Percentiles rank a stretch among this genome's conserved stretches.
Conservation (phyloP, 2,113 vertebrate species). For the Sinocyclocheilus rhinocerous region DNA sequence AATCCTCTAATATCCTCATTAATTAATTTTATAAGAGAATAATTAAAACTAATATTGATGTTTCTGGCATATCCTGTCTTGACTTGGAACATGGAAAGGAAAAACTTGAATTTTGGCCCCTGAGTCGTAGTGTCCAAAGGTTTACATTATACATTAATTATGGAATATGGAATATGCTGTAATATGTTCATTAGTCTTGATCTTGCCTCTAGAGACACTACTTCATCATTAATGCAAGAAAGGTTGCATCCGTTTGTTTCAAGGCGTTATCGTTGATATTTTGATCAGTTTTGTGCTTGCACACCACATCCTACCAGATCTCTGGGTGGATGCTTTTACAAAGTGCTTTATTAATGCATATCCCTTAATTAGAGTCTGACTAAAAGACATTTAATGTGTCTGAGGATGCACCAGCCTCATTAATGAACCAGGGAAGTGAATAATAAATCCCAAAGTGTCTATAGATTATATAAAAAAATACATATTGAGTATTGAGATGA, state of each 20-base stretch:
- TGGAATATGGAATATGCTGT: background rate
- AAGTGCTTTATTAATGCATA: conserved; percentile 46
- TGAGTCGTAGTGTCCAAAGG: conserved; percentile 42
- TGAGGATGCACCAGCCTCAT: background rate
- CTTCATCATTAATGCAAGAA: conserved; percentile 37
- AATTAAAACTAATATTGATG: conserved; percentile 62
- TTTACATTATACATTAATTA: background rate
- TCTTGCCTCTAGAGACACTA: conserved; percentile 45
- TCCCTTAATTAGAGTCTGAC: conserved; percentile 43
- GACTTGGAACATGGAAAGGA: conserved; percentile 42
- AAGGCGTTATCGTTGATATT: conserved; percentile 41
- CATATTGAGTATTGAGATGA: background rate
- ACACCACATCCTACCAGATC: conserved; percentile 42
- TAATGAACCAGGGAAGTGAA: conserved; percentile 13
- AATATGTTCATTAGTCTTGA: conserved; percentile 54
- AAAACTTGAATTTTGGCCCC: conserved; percentile 23
- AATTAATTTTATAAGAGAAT: conserved; percentile 67
- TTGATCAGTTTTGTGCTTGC: conserved; percentile 47
- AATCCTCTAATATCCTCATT: conserved; percentile 64
- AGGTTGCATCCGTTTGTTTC: conserved; percentile 27
- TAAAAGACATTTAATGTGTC: conserved; percentile 44
- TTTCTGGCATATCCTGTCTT: conserved; percentile 43
- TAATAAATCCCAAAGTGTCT: conserved; percentile 6
- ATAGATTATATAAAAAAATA: background rate
- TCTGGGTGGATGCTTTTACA: conserved; percentile 41